Evolutionary conservation across 2,113 vertebrate genomes (phyloP), one percentile per base, ranked within the genome.

Genomic region (Piliocolobus tephrosceles): DNA sequence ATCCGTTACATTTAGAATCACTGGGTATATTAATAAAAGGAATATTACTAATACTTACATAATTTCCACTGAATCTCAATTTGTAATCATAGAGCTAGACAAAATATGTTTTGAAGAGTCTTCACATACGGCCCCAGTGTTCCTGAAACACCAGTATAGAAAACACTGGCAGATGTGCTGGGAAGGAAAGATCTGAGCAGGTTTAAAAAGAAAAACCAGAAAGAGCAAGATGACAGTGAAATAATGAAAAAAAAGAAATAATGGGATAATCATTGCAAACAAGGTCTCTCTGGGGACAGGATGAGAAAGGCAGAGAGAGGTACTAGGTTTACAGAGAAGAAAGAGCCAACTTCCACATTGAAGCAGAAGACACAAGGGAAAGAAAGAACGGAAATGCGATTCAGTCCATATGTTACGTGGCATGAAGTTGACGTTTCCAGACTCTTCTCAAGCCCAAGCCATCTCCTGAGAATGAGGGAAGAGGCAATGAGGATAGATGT

Each of bases 11-110:
- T 88, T 91, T 73, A n/a, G 27, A 94, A 47, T 83, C 52, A 50
- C 55, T 68, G 16, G 50, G 12, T 22, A n/a, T 66, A 64, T 58
- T 40, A 85, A 93, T 88, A 82, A 92, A 94, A 83, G 14, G 8
- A 30, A 92, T 20, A 75, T 80, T 58, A 22, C 9, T 47, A 75
- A 91, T 50, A 32, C 16, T 47, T 83, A 55, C 0, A n/a, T 66
- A 81, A 75, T 47, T 80, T 27, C 32, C 85, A 70, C 22, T 57
- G 18, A 81, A 57, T 70, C n/a, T 85, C 57, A 78, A 52, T 88
- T 70, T 94, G 40, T 92, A 64, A 10, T 64, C 45, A 75, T 2
- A 68, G 58, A 66, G 1, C 20, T 47, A 47, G 82, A 70, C 16
- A 25, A 68, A 84, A 94, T 10, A 2, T 45, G 73, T 58, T 27